A percentile compares a stretch with the other conserved stretches of the same genome.
Conservation (phyloP, 2,113 vertebrate genomes). For the Pachyramphus minor region DNA sequence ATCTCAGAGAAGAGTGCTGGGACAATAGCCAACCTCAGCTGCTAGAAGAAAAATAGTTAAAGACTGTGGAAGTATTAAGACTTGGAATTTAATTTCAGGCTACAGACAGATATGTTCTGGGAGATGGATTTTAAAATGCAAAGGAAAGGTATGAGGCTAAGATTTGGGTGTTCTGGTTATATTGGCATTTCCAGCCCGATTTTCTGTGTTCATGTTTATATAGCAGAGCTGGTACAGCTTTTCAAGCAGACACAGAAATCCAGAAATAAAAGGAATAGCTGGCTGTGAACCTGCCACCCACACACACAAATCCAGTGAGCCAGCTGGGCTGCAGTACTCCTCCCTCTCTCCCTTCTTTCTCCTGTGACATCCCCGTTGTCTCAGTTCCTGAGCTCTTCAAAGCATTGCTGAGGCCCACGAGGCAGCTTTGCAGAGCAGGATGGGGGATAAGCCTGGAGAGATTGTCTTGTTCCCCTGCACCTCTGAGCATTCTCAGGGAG, state of each 20-base stretch:
- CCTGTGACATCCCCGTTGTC: neutral
- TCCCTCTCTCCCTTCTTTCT: neutral
- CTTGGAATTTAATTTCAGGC: neutral
- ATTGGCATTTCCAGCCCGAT: neutral
- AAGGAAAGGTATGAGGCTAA: neutral
- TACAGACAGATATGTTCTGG: neutral
- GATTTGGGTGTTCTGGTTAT: neutral
- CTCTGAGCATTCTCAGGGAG: neutral
- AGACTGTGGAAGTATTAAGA: neutral
- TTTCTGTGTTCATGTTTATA: neutral
- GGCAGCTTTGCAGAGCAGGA: neutral
- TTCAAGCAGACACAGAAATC: neutral
- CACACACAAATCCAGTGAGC: neutral
- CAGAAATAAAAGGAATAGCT: slow-evolving; percentile 33
- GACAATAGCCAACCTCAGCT: neutral
- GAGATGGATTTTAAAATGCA: neutral
- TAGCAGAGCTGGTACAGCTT: neutral
- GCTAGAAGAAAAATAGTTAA: neutral
- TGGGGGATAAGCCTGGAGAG: neutral
- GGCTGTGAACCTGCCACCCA: neutral
- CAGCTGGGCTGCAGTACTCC: neutral
- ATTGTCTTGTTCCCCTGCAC: neutral
- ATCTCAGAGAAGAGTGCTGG: neutral
- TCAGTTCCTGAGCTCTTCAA: neutral
- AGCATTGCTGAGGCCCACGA: neutral